Evolutionary conservation across 2,113 vertebrate genomes (phyloP).

Genomic region (Tychaedon coryphoeus): DNA sequence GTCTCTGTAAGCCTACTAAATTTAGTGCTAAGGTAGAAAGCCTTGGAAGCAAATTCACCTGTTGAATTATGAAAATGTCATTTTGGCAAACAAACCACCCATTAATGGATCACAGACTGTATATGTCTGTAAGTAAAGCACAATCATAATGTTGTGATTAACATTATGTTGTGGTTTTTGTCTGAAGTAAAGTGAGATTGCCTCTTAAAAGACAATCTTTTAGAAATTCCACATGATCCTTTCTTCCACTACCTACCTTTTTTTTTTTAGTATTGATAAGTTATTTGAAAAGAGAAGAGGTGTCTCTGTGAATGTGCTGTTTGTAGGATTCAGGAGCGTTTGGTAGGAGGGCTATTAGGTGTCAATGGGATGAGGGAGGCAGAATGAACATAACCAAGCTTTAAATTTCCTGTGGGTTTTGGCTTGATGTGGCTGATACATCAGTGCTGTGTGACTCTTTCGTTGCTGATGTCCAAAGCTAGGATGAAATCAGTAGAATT

Average conservation of each 20-base stretch:
- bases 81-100: neutral
- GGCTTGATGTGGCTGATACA: neutral
- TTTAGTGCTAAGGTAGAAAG: neutral
- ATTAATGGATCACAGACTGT: neutral
- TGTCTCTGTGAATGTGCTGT: neutral
- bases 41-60: neutral
- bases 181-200: neutral
- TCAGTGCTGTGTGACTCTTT: neutral
- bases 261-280: neutral
- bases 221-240: neutral
- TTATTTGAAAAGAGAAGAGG: neutral
- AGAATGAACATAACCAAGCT: fast-evolving
- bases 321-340: neutral
- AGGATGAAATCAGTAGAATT: neutral
- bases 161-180: neutral
- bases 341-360: neutral
- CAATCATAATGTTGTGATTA: neutral
- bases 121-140: neutral
- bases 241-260: neutral
- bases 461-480: neutral
- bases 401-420: neutral
- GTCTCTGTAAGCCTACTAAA: neutral
- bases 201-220: neutral
- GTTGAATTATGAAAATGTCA: neutral
- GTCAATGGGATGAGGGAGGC: neutral